Percentiles rank a stretch among this genome's conserved stretches.
Conservation (phyloP, 2,888 invertebrate species). For the Cremastobaeus sp. region DNA sequence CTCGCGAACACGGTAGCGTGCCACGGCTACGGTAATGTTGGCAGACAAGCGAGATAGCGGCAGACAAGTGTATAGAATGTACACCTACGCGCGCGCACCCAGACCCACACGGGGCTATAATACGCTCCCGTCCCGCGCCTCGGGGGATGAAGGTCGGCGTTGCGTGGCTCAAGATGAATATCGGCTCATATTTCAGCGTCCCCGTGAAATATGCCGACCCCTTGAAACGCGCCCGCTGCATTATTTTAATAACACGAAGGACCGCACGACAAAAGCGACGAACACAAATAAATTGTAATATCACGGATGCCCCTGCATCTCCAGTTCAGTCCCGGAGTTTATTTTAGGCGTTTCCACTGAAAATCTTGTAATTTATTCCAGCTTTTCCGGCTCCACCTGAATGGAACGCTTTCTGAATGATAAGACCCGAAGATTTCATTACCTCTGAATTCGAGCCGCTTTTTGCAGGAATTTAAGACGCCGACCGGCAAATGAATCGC, state of each 20-base stretch:
- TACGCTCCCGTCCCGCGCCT: slow-evolving; percentile 22
- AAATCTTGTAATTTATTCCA: slow-evolving; percentile 1
- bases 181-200: slow-evolving; percentile 65
- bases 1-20: slow-evolving; percentile 58
- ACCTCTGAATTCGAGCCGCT: no score
- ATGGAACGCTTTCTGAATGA: no score
- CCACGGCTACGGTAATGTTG: slow-evolving; percentile 26
- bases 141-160: slow-evolving; percentile 64
- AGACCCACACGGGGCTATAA: no score
- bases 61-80: slow-evolving; percentile 48
- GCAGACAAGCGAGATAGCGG: slow-evolving; percentile 26
- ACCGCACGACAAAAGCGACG: slow-evolving; percentile 16
- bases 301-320: background rate
- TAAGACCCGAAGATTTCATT: no score
- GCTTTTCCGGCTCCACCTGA: no score
- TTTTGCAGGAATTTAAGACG: no score
- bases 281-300: slow-evolving; percentile 25
- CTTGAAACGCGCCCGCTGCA: slow-evolving; percentile 63
- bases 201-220: slow-evolving; percentile 61
- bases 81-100: slow-evolving; percentile 29
- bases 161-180: slow-evolving; percentile 65
- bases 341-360: background rate
- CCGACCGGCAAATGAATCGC: no score
- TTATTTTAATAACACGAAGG: slow-evolving; percentile 70
- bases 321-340: background rate